These are phyloP conservation scores for Phalanger gymnotis DNA, from an alignment of 2,797 vertebrate species.

Conservation along the genomic window DNA sequence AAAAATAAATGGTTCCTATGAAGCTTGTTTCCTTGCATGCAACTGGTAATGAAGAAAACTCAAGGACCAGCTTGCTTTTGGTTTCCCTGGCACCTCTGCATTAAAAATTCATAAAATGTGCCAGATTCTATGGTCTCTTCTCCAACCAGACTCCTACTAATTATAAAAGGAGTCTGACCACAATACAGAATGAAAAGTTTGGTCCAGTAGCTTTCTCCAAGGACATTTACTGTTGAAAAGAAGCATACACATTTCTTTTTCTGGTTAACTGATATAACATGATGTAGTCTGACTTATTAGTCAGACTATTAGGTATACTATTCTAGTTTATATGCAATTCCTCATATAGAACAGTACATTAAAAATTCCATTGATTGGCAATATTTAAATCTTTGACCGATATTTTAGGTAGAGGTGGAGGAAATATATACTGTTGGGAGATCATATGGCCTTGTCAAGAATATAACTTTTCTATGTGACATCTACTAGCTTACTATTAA, in stretches of 20 bases:
- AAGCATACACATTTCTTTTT: background rate
- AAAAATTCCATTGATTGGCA: background rate
- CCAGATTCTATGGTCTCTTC: background rate
- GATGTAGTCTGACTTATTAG: background rate
- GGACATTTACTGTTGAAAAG: conserved; percentile 23
- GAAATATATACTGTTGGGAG: background rate
- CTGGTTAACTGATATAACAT: background rate
- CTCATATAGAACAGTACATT: background rate
- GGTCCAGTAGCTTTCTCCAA: background rate
- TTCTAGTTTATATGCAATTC: background rate
- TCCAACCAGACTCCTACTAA: background rate
- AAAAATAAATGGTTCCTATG: conserved; percentile 65
- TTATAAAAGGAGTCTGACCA: background rate
- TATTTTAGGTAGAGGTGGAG: background rate
- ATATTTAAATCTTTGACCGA: background rate
- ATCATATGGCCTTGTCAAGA: background rate
- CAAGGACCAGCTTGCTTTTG: conserved; percentile 54
- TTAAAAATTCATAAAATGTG: conserved; percentile 45
- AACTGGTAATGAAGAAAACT: conserved; percentile 22
- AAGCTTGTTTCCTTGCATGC: conserved; percentile 45
- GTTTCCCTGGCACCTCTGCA: conserved; percentile 62
- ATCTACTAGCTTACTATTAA: background rate
- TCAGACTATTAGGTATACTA: background rate
- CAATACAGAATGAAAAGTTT: background rate
- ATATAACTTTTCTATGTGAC: background rate